Evolutionary conservation across 2,797 vertebrate genomes (phyloP).

Genomic region (Sebastes cheni): DNA sequence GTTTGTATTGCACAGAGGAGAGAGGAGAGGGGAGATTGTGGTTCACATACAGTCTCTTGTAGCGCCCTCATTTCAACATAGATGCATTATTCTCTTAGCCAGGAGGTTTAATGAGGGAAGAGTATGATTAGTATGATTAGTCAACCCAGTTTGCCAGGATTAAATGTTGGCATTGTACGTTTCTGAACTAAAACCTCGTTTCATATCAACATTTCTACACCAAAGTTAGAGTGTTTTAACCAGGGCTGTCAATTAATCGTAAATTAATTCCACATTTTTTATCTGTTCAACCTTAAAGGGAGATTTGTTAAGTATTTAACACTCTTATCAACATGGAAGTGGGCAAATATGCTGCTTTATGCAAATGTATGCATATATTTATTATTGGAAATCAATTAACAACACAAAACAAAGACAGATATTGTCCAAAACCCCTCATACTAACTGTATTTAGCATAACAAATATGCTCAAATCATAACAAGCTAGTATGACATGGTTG

Average conservation of each 20-base stretch:
- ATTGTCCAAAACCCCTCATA: no score
- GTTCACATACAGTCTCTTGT: constrained; percentile 30
- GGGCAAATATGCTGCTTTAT: no score
- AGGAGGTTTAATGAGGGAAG: constrained; percentile 19
- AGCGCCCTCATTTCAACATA: constrained; percentile 43
- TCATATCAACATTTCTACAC: background rate
- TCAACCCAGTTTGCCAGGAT: background rate
- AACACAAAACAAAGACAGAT: no score
- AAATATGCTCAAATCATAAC: no score
- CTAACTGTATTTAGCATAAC: no score
- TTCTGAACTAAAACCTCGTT: background rate
- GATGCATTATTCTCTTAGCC: constrained; percentile 29
- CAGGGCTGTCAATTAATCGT: background rate
- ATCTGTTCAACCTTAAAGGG: no score
- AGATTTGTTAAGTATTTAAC: no score
- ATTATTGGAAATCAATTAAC: no score
- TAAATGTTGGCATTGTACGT: background rate
- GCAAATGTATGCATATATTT: no score
- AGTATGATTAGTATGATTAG: constrained; percentile 48
- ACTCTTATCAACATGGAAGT: no score
- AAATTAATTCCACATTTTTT: no score
- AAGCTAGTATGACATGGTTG: no score
- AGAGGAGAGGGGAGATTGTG: constrained; percentile 1
- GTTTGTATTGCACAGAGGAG: constrained; percentile 41
- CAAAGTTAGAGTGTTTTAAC: background rate